A percentile compares a stretch with the other conserved stretches of the same genome.
These are phyloP conservation scores for Tinea pellionella DNA, from an alignment of 2,888 invertebrate genomes.

Conservation along the genomic window DNA sequence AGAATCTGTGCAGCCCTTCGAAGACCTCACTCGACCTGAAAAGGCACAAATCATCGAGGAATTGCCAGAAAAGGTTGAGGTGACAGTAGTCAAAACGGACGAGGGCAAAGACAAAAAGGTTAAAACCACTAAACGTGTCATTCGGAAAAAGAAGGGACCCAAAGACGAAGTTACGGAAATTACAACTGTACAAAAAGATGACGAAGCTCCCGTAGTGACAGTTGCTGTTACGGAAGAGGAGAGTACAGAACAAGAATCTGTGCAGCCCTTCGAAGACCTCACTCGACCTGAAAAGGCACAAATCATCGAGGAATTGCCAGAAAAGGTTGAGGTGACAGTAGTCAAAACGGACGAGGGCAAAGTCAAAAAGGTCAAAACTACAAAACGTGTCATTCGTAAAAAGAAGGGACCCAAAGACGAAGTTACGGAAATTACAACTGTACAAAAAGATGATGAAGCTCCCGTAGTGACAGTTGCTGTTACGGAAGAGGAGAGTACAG, in stretches of 20 bases:
- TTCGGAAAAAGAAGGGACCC: conserved; percentile 48
- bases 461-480: conserved; percentile 27
- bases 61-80: conserved; percentile 34
- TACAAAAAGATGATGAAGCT: conserved; percentile 28
- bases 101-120: conserved; percentile 35
- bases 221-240: conserved; percentile 24
- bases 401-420: conserved; percentile 34
- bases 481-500: conserved; percentile 16
- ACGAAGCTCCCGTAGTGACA: conserved; percentile 31
- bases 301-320: conserved; percentile 31
- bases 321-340: conserved; percentile 35
- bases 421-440: conserved; percentile 32
- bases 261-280: conserved; percentile 18
- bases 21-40: conserved; percentile 17
- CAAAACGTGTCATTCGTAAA: conserved; percentile 29
- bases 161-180: conserved; percentile 51
- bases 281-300: conserved; percentile 1
- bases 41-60: conserved; percentile 24
- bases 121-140: conserved; percentile 46
- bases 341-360: conserved; percentile 25
- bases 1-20: conserved; percentile 17
- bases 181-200: conserved; percentile 25
- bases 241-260: neutral
- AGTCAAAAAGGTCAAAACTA: conserved; percentile 19
- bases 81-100: conserved; percentile 43